A percentile compares a stretch with the other conserved stretches of the same genome.
phyloP scores from a whole-genome alignment of 1,140 invertebrate genomes.

The Spodoptera frugiperda region DNA sequence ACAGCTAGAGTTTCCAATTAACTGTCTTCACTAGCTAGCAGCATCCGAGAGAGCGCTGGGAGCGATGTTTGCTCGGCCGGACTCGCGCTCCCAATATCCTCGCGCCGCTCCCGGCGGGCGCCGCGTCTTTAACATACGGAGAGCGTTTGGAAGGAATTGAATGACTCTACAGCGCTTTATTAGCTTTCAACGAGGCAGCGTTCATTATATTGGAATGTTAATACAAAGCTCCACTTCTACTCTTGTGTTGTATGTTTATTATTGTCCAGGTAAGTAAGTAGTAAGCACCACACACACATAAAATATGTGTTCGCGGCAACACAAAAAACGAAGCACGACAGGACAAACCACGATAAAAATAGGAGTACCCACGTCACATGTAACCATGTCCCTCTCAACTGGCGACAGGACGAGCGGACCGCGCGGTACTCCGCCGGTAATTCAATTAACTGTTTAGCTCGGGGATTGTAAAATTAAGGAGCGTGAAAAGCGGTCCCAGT shows the following conservation, averaged over 20 bases:
- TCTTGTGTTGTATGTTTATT: no score
- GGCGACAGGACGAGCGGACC: background rate
- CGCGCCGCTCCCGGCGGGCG: background rate
- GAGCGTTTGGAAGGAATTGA: slow-evolving; percentile 19
- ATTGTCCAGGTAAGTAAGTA: no score
- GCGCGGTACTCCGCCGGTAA: slow-evolving; percentile 10
- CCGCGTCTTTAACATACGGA: slow-evolving; percentile 29
- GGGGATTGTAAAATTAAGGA: slow-evolving; percentile 29
- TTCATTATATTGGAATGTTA: slow-evolving; percentile 1
- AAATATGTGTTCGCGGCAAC: no score
- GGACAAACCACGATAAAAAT: background rate
- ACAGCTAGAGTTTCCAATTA: slow-evolving; percentile 17
- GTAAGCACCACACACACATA: no score
- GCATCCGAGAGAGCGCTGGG: background rate
- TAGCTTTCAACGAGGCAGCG: background rate
- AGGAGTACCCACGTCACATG: background rate
- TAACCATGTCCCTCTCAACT: background rate
- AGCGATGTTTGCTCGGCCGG: slow-evolving; percentile 18
- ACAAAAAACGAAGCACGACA: background rate
- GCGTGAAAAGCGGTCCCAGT: slow-evolving; percentile 18
- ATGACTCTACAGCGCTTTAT: slow-evolving; percentile 20
- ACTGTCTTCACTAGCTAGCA: background rate
- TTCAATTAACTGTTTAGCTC: slow-evolving; percentile 23
- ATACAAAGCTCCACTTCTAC: no score
- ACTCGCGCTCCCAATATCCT: slow-evolving; percentile 6